Evolutionary conservation across 2,113 vertebrate species (phyloP), one percentile per base, ranked within the genome.

Genomic region (Prunella fulvescens): DNA sequence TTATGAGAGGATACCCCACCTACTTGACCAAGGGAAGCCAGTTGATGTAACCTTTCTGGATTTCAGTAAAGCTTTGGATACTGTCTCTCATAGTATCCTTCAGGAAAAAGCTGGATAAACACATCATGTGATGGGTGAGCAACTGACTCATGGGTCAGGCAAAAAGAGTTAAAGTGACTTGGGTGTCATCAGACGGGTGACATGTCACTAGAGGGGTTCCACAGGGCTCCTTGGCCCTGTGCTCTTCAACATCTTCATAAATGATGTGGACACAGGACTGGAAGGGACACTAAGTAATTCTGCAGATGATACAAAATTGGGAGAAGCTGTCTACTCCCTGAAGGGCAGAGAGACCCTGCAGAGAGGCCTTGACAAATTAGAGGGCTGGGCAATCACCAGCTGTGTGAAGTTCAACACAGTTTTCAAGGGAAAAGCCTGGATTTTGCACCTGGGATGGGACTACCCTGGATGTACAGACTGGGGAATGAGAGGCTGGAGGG

Each of bases 201-300:
- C 17, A 18, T 50, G 31, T 9, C 50, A 31, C 26, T 50, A 19
- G 20, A 6, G 22, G 9, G 5, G 42, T 11, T 35, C 57, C 4
- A 5, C 25, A 48, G 17, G 25, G 5, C 22, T 65, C 12, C 18
- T 22, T 0, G 0, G 17, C 26, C 18, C 31, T 57, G 19, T 19
- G 18, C 18, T 65, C 48, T 35, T 71, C 28, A 14, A 8, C 10
- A 3, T 33, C 50, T 57, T 80, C 42, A 57, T 19, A 37, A 80
- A 57, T 42, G 2, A 22, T 35, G 26, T 37, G 35, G 42, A 37
- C 7, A 8, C 17, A 50, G 50, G 31, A 33, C 25, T 31, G 25
- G 48, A 42, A 80, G 20, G 17, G 6, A 50, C 20, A 18, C 9
- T 42, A 22, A 70, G 16, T 9, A 62, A 35, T 5, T 37, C 42